These are phyloP conservation scores for Chloropsis cyanopogon DNA, from an alignment of 2,113 vertebrate genomes.

Conservation along the genomic window DNA sequence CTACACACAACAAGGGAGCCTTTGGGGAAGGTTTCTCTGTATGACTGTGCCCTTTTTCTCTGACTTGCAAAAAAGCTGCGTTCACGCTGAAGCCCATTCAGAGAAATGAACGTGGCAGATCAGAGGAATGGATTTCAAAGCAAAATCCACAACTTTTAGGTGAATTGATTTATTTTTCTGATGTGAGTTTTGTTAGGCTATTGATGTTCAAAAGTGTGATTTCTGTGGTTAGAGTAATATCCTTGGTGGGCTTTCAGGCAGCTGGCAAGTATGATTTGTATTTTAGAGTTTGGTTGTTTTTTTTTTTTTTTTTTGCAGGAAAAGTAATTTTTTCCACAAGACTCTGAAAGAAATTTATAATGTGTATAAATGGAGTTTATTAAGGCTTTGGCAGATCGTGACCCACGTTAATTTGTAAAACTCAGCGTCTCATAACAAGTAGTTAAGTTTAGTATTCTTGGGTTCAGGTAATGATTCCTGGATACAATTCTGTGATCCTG, in stretches of 20 bases:
- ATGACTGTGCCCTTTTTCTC: neutral
- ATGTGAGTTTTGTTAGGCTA: neutral
- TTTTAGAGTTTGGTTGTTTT: neutral
- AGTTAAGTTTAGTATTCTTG: neutral
- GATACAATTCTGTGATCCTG: neutral
- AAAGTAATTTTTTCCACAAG: slow-evolving; percentile 8
- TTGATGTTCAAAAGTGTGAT: neutral
- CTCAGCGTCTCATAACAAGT: neutral
- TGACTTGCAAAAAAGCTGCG: neutral
- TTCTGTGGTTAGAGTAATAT: neutral
- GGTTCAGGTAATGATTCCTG: neutral
- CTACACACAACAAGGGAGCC: neutral
- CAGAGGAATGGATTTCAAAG: neutral
- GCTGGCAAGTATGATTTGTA: neutral
- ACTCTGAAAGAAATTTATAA: neutral
- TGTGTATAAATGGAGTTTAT: neutral
- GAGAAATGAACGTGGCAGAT: neutral
- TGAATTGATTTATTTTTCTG: neutral
- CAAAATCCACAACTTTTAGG: neutral
- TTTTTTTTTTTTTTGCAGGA: neutral
- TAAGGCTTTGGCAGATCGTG: neutral
- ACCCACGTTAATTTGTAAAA: neutral
- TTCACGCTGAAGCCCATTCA: neutral
- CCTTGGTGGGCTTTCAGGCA: neutral
- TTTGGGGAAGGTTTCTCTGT: neutral